These are phyloP conservation scores for Drymonia ruficornis DNA, from an alignment of 2,888 invertebrate species.

Conservation along the genomic window DNA sequence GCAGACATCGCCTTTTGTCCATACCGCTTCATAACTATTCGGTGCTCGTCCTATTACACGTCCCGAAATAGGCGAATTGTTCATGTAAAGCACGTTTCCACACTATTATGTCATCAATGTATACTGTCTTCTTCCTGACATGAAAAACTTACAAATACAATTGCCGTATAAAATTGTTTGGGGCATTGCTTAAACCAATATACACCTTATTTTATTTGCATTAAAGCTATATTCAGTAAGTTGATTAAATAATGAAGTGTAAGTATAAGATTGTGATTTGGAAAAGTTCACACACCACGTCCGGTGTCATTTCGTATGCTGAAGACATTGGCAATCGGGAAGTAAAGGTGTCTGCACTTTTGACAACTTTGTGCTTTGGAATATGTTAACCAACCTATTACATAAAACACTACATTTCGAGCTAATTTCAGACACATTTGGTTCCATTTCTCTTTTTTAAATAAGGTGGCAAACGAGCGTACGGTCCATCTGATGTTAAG, in stretches of 20 bases:
- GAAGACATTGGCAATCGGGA: slow-evolving; percentile 44
- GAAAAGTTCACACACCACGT: slow-evolving; percentile 48
- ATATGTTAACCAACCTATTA: slow-evolving; percentile 7
- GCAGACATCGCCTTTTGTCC: slow-evolving; percentile 31
- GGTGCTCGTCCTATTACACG: slow-evolving; percentile 28
- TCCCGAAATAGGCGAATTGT: slow-evolving; percentile 37
- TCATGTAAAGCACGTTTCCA: slow-evolving; percentile 40
- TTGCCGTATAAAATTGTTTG: background rate
- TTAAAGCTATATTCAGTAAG: slow-evolving; percentile 6
- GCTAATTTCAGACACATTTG: too few species aligned
- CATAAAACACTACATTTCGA: too few species aligned
- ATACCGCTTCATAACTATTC: slow-evolving; percentile 27
- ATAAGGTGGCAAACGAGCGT: too few species aligned
- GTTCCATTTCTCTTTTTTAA: too few species aligned
- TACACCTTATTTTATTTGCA: slow-evolving; percentile 3
- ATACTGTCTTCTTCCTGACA: slow-evolving; percentile 43
- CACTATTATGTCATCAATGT: slow-evolving; percentile 48
- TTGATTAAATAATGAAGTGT: slow-evolving; percentile 8
- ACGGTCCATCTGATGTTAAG: too few species aligned
- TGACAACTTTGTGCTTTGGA: slow-evolving; percentile 36
- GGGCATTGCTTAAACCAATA: background rate
- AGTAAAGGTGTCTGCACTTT: slow-evolving; percentile 47
- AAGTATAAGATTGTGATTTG: slow-evolving; percentile 24
- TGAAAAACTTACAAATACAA: slow-evolving; percentile 34
- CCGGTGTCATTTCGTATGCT: slow-evolving; percentile 48